These are phyloP conservation scores for Volucella inanis DNA, from an alignment of 2,888 invertebrate species.

Conservation along the genomic window DNA sequence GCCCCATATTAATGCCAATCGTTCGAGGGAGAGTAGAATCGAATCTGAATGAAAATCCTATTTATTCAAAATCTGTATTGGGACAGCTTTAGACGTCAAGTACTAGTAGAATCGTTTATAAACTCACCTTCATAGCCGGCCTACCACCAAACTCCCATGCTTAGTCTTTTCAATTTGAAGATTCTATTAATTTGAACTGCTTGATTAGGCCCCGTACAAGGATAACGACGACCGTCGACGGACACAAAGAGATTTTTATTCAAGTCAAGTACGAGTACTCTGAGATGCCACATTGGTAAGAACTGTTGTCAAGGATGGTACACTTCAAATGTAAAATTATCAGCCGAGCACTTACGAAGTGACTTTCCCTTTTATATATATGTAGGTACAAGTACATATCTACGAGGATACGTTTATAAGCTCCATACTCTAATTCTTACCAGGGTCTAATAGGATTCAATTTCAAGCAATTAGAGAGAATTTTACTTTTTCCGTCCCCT, in stretches of 20 bases:
- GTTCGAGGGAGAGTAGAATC: neutral
- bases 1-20: neutral
- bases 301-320: slow-evolving; percentile 59
- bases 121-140: slow-evolving; percentile 18
- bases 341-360: neutral
- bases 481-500: slow-evolving; percentile 6
- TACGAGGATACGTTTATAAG: slow-evolving; percentile 5
- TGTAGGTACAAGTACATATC: slow-evolving; percentile 32
- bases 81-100: slow-evolving; percentile 42
- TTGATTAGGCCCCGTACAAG: slow-evolving; percentile 40
- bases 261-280: neutral
- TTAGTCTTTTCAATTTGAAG: slow-evolving; percentile 55
- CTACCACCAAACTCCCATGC: slow-evolving; percentile 1
- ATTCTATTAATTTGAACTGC: slow-evolving; percentile 63
- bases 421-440: neutral
- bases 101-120: slow-evolving; percentile 53
- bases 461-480: slow-evolving; percentile 65
- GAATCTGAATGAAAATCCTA: slow-evolving; percentile 45
- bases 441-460: slow-evolving; percentile 50
- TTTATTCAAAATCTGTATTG: slow-evolving; percentile 45
- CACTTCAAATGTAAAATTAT: slow-evolving; percentile 53
- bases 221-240: neutral
- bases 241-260: neutral
- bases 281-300: slow-evolving; percentile 31
- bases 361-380: neutral